These are phyloP conservation scores for Siderastrea siderea DNA, from an alignment of 92 coral and sea anemone genomes.

Conservation along the genomic window DNA sequence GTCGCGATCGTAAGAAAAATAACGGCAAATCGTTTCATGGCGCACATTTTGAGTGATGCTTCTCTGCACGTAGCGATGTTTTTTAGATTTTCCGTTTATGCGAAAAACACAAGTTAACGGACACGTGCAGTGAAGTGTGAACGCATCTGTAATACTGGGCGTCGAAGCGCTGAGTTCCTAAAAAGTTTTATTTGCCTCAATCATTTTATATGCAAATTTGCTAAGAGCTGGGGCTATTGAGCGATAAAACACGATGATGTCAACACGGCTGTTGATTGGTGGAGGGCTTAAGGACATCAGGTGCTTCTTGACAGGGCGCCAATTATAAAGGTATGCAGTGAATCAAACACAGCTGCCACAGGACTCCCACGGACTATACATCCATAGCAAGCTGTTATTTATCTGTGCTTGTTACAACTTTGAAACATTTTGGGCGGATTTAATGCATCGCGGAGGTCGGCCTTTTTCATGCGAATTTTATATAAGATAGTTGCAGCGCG, in stretches of 20 bases:
- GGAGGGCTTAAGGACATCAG: slow-evolving; percentile 11
- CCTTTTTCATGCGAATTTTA: neutral
- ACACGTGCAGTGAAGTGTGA: slow-evolving; percentile 52
- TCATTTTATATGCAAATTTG: slow-evolving; percentile 38
- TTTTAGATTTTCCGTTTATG: neutral
- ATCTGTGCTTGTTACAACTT: neutral
- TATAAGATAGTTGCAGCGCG: neutral
- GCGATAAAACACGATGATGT: slow-evolving; percentile 12
- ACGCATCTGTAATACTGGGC: slow-evolving; percentile 20
- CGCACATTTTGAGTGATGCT: slow-evolving; percentile 43
- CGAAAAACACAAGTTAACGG: slow-evolving; percentile 18
- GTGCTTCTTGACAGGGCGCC: slow-evolving; percentile 50
- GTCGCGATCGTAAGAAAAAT: slow-evolving; percentile 75
- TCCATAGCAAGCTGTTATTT: neutral
- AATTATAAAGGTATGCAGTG: slow-evolving; percentile 23
- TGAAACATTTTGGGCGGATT: neutral
- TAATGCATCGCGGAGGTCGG: neutral
- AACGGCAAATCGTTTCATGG: slow-evolving; percentile 67
- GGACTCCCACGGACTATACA: neutral
- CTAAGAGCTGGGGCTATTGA: slow-evolving; percentile 7
- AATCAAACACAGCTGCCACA: slow-evolving; percentile 11
- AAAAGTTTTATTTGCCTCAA: slow-evolving; percentile 27
- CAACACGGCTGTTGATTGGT: slow-evolving; percentile 30
- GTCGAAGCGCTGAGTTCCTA: slow-evolving; percentile 1
- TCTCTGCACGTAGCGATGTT: slow-evolving; percentile 1